phyloP scores from a whole-genome alignment of 2,113 vertebrate species.

The Vombatus ursinus region DNA sequence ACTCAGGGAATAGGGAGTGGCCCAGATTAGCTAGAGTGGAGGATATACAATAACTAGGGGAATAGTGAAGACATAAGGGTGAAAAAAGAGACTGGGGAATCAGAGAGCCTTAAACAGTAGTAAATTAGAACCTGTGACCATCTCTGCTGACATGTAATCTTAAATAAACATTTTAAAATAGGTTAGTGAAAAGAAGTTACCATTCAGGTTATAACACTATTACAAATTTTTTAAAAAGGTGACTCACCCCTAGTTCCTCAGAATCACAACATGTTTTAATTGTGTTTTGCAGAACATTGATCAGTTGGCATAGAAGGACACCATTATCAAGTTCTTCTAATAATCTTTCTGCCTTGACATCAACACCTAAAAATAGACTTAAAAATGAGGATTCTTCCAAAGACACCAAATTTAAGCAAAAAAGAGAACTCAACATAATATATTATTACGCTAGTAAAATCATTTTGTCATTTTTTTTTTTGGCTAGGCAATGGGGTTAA shows the following conservation, averaged over 20 bases:
- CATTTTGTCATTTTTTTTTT: neutral
- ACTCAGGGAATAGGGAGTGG: neutral
- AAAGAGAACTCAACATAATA: neutral
- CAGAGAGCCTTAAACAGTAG: neutral
- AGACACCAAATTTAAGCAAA: constrained; percentile 45
- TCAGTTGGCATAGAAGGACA: constrained; percentile 88
- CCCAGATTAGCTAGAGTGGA: neutral
- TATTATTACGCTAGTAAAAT: neutral
- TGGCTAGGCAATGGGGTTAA: no score
- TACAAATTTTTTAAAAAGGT: neutral
- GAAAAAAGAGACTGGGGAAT: neutral
- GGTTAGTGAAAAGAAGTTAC: neutral
- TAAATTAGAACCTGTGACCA: neutral
- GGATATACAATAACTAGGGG: neutral
- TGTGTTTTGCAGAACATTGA: constrained; percentile 90
- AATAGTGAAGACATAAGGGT: neutral
- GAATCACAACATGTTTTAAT: constrained; percentile 85
- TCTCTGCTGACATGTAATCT: neutral
- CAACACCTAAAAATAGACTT: constrained; percentile 77
- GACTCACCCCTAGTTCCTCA: constrained; percentile 87
- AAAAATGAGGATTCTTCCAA: constrained; percentile 56
- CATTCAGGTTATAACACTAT: neutral
- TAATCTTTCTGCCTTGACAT: constrained; percentile 90
- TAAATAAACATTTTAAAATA: constrained; percentile 1
- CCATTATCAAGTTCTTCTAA: constrained; percentile 89